Evolutionary conservation across 1,140 invertebrate species (phyloP).

Genomic region (Zophobas morio): DNA sequence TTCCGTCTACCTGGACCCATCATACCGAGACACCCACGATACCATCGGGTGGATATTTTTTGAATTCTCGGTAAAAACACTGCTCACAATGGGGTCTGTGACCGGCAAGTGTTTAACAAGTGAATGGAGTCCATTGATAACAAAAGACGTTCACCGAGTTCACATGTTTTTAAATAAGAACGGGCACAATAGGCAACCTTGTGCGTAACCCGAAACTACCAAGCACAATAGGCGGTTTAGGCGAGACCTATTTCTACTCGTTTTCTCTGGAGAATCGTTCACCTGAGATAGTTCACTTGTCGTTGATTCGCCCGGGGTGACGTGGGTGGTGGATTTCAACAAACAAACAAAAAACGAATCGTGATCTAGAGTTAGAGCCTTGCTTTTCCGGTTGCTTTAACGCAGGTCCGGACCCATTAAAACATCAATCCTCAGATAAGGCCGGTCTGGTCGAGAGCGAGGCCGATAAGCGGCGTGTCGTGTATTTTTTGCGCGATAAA

Average conservation of each 20-base stretch:
- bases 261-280: constrained; percentile 56
- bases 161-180: constrained; percentile 62
- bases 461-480: too few relatives aligned
- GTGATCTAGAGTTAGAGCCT: too few relatives aligned
- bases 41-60: constrained; percentile 55
- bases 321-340: constrained; percentile 37
- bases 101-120: constrained; percentile 63
- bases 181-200: constrained; percentile 60
- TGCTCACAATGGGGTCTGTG: constrained; percentile 55
- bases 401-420: too few relatives aligned
- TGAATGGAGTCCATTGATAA: constrained; percentile 64
- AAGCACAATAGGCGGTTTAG: constrained; percentile 56
- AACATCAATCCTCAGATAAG: too few relatives aligned
- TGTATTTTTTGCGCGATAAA: too few relatives aligned
- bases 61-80: constrained; percentile 59
- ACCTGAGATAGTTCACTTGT: constrained; percentile 59
- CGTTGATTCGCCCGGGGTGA: constrained; percentile 44
- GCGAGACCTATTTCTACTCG: constrained; percentile 53
- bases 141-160: constrained; percentile 61
- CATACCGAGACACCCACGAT: constrained; percentile 53
- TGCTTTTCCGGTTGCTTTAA: too few relatives aligned
- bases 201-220: constrained; percentile 60
- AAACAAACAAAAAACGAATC: too few relatives aligned
- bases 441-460: too few relatives aligned
- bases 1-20: constrained; percentile 49